Evolutionary conservation across 2,797 vertebrate species (phyloP), one percentile per base, ranked within the genome.

Genomic region (Naso thynnoides): DNA sequence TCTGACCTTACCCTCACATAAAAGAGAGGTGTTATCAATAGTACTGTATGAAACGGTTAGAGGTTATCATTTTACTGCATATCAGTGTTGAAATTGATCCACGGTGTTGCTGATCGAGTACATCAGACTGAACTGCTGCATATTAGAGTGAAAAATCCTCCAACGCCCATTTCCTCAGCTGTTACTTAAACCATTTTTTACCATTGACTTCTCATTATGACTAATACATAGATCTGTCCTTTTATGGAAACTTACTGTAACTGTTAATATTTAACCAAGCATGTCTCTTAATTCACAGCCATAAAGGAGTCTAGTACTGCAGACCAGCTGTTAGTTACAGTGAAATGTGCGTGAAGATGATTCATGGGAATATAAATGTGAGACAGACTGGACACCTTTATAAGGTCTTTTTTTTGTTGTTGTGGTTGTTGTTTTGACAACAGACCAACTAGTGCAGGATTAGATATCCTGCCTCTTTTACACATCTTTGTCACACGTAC

Each of bases 201-300:
- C 76, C 52, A 49, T 13, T 45, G 19, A 64, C 73, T 45, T 71
- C 44, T 41, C 7, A 29, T 41, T 57, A 36, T 42, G 44, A 70
- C 33, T 69, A 44, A 74, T 78, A 68, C 63, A 67, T n/a, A n/a
- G n/a, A n/a, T 18, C 0, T 58, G 15, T 39, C 3, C 26, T 67
- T 73, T 79, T 66, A 76, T 77, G 29, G 53, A 19, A 68, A 60
- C 61, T 21, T 47, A 36, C 36, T 24, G 15, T 15, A 5, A 11
- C 5, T 52, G 84, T 62, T 69, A 88, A 91, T 88, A 64, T 24
- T 88, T 89, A 73, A 84, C 78, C 15, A 26, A 53, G 62, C 44
- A 4, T 7, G 64, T 66, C 26, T 81, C 33, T 0, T 64, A 26
- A 60, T 70, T 68, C 36, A 53, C n/a, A 29, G 6, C 49, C 26